Evolutionary conservation across 2,888 invertebrate genomes (phyloP).

Genomic region (Frankliniella fusca): DNA sequence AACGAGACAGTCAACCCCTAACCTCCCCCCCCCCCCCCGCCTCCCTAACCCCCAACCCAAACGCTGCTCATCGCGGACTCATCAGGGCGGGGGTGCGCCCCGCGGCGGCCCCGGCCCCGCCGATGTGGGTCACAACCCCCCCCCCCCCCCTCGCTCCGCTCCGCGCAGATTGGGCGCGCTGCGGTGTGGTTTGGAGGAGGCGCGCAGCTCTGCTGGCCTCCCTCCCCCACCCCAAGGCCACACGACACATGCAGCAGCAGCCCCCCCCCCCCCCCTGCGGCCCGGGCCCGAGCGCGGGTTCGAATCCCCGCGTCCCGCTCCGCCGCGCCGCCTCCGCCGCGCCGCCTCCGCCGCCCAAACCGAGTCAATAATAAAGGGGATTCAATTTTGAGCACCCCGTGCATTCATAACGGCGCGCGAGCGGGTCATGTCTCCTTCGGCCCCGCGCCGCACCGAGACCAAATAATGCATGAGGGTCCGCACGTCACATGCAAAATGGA

Average conservation of each 20-base stretch:
- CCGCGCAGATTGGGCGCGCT: too few species aligned
- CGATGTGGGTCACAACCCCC: neutral
- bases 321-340: neutral
- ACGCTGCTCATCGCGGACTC: neutral
- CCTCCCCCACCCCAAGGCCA: neutral
- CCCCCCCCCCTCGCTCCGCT: neutral
- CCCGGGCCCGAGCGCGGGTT: too few species aligned
- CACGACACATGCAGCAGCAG: neutral
- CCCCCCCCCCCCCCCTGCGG: neutral
- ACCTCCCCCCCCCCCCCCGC: neutral
- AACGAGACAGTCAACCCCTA: neutral
- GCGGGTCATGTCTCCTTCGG: too few species aligned
- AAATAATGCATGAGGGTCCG: conserved; percentile 22
- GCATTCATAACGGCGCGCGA: too few species aligned
- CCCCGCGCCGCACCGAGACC: neutral
- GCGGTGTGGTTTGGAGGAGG: too few species aligned
- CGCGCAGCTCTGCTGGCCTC: too few species aligned
- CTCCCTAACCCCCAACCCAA: too few species aligned
- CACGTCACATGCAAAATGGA: conserved; percentile 24
- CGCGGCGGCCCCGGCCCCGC: neutral
- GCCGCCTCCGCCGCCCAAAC: neutral
- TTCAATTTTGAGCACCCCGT: too few species aligned
- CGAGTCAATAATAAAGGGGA: too few species aligned
- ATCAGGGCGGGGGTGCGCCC: neutral
- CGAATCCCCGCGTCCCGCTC: too few species aligned